Evolutionary conservation across 2,113 vertebrate genomes (phyloP).

Genomic region (Corapipo altera): DNA sequence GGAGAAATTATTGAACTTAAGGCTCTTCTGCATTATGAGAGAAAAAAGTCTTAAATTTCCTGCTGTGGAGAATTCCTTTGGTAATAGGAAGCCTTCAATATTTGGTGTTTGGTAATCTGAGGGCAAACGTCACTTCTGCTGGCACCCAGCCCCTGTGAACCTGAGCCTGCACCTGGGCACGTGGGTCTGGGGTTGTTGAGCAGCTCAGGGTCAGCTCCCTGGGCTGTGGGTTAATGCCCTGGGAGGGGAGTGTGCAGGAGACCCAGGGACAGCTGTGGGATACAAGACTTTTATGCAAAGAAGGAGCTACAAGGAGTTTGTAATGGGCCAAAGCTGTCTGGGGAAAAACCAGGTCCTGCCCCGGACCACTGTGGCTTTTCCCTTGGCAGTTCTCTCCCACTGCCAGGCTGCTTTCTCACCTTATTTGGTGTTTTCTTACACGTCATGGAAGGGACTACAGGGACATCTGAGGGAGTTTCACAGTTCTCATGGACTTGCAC

Average conservation of each 20-base stretch:
- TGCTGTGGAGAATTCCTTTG: background rate
- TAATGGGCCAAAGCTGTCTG: background rate
- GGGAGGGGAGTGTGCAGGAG: background rate
- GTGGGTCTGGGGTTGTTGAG: background rate
- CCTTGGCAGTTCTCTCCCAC: background rate
- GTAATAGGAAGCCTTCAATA: background rate
- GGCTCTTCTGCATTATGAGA: background rate
- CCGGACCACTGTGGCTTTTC: background rate
- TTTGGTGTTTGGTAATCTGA: background rate
- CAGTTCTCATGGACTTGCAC: background rate
- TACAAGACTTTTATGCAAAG: background rate
- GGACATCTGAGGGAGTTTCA: background rate
- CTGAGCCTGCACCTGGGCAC: accelerated
- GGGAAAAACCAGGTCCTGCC: background rate
- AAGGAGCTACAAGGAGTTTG: background rate
- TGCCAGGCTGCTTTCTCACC: background rate
- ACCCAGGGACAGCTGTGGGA: too few species aligned
- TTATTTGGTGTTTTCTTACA: background rate
- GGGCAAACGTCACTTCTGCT: background rate
- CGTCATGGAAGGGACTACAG: background rate
- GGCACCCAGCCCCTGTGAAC: background rate
- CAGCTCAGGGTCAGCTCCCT: background rate
- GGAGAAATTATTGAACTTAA: background rate
- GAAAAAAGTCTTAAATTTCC: background rate
- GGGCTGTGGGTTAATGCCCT: accelerated